Base-by-base conservation (phyloP, 2,113 vertebrate species). In the Engraulis encrasicolus region DNA sequence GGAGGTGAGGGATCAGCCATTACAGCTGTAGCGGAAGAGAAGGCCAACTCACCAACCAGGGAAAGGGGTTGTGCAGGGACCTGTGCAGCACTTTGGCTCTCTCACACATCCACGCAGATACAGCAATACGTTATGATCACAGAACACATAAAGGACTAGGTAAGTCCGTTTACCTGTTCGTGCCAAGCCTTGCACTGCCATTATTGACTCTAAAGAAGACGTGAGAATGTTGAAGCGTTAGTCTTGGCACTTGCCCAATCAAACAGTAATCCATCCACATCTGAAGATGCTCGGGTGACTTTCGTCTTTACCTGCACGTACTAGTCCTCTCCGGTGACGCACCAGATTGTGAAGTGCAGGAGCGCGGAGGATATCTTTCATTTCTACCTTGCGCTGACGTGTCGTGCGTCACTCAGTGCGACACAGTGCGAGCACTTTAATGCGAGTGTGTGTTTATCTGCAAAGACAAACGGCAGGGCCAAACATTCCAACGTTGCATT, bases 1-100 rank as follows among this genome's bases (percentile, higher is more conserved):
- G 86, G 50, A 85, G 81, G 84, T 27, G 20, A 80, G 78, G 58
- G 84, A 79, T 74, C 66, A 74, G 27, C 66, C 66, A 74, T 74
- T 81, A 11, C 54, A 40, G 66, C 66, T 74, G 31, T 31, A 74
- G 27, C 31, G 66, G 27, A 74, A 74, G 31, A 31, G 31, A 74
- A 74, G 15, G 17, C 23, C 27, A 23, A 74, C 66, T 31, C 31
- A 74, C 31, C 34, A 31, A 74, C 66, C 66, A 74, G 66, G 31
- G 4, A 74, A 34, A n/a, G n/a, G 66, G 31, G 66, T 74, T 15
- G 34, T 34, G 31, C 66, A 74, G 66, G 27, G 27, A 27, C n/a
- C n/a, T 74, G 58, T 58, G n/a, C 20, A 7, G 58, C 20, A 61
- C n/a, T 61, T 61, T 23, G 9, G 40, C 40, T 45, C 40, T 45